These are phyloP conservation scores for Pitangus sulphuratus DNA, from an alignment of 2,797 vertebrate genomes.

Conservation along the genomic window DNA sequence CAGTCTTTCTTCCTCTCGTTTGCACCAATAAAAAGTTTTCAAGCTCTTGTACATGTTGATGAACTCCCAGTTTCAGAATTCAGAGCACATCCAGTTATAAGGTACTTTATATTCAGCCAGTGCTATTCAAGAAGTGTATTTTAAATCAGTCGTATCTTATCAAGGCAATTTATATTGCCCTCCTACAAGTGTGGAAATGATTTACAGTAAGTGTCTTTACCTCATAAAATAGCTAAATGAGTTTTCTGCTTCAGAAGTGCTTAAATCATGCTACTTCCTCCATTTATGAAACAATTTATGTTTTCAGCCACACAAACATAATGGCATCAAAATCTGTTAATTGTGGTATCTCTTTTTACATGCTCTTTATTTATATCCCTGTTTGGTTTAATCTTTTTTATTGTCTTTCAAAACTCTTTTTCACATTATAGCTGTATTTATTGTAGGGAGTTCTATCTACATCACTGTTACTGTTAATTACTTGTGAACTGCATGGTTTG, in stretches of 20 bases:
- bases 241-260: slow-evolving; percentile 75
- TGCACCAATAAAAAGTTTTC: not conserved
- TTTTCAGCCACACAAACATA: slow-evolving; percentile 49
- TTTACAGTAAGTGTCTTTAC: slow-evolving; percentile 74
- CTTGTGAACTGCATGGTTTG: slow-evolving; percentile 22
- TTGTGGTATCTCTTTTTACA: slow-evolving; percentile 59
- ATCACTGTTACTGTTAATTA: slow-evolving; percentile 66
- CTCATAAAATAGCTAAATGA: slow-evolving; percentile 79
- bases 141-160: slow-evolving; percentile 78
- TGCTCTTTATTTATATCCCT: slow-evolving; percentile 61
- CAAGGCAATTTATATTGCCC: slow-evolving; percentile 75
- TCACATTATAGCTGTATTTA: slow-evolving; percentile 39
- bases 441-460: slow-evolving; percentile 39
- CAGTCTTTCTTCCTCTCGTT: not conserved
- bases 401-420: slow-evolving; percentile 49
- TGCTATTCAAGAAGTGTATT: slow-evolving; percentile 66
- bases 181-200: slow-evolving; percentile 72
- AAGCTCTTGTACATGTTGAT: not conserved
- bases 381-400: slow-evolving; percentile 64
- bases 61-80: not conserved
- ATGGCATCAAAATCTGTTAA: slow-evolving; percentile 73
- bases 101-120: slow-evolving; percentile 68
- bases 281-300: slow-evolving; percentile 72
- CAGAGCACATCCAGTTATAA: slow-evolving; percentile 49
- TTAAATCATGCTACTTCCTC: slow-evolving; percentile 69